A percentile compares a stretch with the other conserved stretches of the same genome.
These are phyloP conservation scores for Sphecodes monilicornis DNA, from an alignment of 2,888 invertebrate genomes.

Conservation along the genomic window DNA sequence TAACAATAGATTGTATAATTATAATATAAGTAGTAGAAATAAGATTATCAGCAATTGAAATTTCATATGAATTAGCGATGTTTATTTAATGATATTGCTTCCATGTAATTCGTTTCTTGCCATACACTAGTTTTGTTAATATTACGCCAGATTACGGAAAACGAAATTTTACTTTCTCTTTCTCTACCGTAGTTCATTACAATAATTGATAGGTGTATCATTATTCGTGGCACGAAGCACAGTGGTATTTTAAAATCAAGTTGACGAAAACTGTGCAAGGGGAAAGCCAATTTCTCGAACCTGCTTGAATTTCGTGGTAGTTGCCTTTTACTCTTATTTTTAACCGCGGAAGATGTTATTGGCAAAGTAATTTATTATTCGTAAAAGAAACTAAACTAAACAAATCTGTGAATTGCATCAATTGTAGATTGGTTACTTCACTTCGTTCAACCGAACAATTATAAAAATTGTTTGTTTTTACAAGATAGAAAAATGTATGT, in stretches of 20 bases:
- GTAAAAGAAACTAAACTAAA: neutral
- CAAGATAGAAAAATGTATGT: too few species aligned
- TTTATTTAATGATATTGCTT: neutral
- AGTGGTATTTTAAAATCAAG: conserved; percentile 47
- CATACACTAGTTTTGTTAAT: conserved; percentile 21
- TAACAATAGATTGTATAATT: neutral
- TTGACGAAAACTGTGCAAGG: conserved; percentile 30
- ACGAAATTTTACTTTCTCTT: conserved; percentile 65
- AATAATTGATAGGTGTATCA: conserved; percentile 51
- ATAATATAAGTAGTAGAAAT: neutral
- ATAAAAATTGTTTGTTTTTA: neutral
- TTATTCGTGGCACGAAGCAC: conserved; percentile 59
- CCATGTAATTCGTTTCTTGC: neutral
- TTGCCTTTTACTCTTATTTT: conserved; percentile 7
- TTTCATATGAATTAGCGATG: too few species aligned
- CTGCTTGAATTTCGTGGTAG: neutral
- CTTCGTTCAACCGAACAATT: neutral
- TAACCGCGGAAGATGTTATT: neutral
- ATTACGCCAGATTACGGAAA: conserved; percentile 13
- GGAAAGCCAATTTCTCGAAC: conserved; percentile 40
- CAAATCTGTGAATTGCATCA: neutral
- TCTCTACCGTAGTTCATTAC: conserved; percentile 50
- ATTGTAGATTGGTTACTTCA: neutral
- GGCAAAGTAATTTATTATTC: neutral
- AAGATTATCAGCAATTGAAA: neutral